These are phyloP conservation scores for Lanistes nyassanus DNA, from an alignment of 1,140 invertebrate species.

Conservation along the genomic window DNA sequence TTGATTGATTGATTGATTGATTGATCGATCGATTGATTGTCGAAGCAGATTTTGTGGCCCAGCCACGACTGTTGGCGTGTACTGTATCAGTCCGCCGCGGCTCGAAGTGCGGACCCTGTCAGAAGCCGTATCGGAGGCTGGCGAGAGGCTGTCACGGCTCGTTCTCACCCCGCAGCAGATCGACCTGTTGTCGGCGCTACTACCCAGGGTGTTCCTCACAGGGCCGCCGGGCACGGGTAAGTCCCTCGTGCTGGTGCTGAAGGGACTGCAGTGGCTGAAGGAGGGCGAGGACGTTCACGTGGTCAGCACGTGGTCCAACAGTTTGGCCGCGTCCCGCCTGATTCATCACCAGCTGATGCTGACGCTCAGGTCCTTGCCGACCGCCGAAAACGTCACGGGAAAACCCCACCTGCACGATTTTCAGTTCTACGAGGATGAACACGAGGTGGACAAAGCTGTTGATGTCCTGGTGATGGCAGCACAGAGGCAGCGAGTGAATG, in stretches of 20 bases:
- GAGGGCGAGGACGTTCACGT: conserved; percentile 6
- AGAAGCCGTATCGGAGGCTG: not conserved
- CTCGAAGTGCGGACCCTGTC: not conserved
- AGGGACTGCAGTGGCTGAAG: not conserved
- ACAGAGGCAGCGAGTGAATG: too few relatives aligned
- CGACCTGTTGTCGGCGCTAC: not conserved
- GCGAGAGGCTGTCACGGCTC: not conserved
- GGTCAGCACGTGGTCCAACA: not conserved
- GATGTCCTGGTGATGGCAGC: too few relatives aligned
- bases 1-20: too few relatives aligned
- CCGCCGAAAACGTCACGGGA: too few relatives aligned
- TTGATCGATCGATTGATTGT: too few relatives aligned
- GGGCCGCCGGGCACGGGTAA: conserved; percentile 5
- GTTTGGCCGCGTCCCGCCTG: not conserved
- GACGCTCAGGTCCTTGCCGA: not conserved
- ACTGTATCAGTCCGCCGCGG: not conserved
- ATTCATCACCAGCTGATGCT: not conserved
- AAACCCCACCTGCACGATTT: too few relatives aligned
- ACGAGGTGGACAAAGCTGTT: too few relatives aligned
- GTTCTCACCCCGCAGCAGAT: not conserved
- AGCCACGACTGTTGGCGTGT: not conserved
- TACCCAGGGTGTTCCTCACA: not conserved
- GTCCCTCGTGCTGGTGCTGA: not conserved
- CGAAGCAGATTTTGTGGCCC: not conserved
- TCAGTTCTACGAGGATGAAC: too few relatives aligned